Base-by-base conservation (phyloP, 2,797 vertebrate genomes). In the Onychomys arenicola region DNA sequence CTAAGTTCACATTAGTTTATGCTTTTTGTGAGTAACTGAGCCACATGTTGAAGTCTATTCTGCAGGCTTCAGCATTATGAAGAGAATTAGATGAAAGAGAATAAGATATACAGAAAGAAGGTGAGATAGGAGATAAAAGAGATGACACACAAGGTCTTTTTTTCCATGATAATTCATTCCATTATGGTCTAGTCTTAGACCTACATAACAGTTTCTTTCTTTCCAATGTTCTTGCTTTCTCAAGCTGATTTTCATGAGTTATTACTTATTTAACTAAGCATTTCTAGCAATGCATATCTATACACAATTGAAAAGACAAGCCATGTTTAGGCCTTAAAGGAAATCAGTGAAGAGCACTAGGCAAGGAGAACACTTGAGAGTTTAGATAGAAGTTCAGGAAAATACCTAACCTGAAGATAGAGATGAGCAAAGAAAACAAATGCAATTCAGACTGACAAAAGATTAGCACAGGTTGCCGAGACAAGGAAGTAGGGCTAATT, bases 401-500 rank as follows among this genome's bases (percentile, higher is more conserved):
- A 40, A 78, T 73, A 81, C 5, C 83, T 61, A 55, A 93, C 3
- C 17, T 43, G 19, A 76, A 81, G 34, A 76, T 0, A 52, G 52
- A 90, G 40, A 63, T 40, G n/a, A 55, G 43, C 7, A 59, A 73
- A 34, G 17, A 49, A 63, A 82, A 82, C 46, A 90, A 77, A 93
- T 63, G 6, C 63, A 65, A 78, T 90, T 91, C 19, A 90, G 32
- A 84, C 52, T 90, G 27, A 87, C 55, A 57, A 89, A 49, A 5
- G 8, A 69, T 21, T 80, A 13, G 3, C 25, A 0, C 5, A 73
- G 57, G 13, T 76, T 59, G 78, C 92, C 12, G 25, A 92, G 73
- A 97, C 46, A 95, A 93, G 81, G 73, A 95, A 96, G 55, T 75
- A 49, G 65, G 43, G 43, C 86, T 96, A 94, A 97, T 96, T 95